Conservation (phyloP, 2,113 vertebrate species). For the Coptodon rendalli region DNA sequence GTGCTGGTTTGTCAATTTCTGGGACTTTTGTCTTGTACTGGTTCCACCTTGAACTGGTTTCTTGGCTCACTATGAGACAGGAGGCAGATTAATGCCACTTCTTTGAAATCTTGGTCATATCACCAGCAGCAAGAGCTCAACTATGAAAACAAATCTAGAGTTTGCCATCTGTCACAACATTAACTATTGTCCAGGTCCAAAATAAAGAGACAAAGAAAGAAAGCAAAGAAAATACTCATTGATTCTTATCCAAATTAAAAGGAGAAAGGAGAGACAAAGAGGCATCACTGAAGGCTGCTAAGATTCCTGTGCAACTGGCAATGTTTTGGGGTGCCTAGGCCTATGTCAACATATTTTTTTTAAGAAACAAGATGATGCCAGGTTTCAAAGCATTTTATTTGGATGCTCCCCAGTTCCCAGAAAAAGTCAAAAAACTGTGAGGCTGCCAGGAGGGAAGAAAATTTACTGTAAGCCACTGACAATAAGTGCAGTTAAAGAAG, state of each 20-base stretch:
- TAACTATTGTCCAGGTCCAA: slow-evolving; percentile 53
- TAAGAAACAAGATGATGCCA: background rate
- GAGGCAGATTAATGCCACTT: slow-evolving; percentile 62
- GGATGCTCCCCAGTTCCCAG: background rate
- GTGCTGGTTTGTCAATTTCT: slow-evolving; percentile 36
- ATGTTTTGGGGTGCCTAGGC: background rate
- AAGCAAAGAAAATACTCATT: background rate
- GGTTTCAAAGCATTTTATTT: background rate
- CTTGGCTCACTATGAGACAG: slow-evolving; percentile 37
- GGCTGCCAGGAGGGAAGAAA: background rate
- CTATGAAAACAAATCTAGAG: slow-evolving; percentile 60
- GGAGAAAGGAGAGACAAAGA: background rate
- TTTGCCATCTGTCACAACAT: slow-evolving; percentile 50
- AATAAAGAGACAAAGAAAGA: background rate
- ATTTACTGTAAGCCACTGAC: background rate
- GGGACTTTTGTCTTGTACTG: slow-evolving; percentile 22
- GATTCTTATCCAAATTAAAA: slow-evolving; percentile 64
- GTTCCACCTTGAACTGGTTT: slow-evolving; percentile 68
- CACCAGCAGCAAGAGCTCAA: slow-evolving; percentile 14
- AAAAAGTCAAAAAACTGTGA: background rate
- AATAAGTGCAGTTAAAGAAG: background rate
- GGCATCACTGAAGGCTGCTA: background rate
- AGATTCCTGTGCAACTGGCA: background rate
- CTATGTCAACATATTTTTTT: background rate
- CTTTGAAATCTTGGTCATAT: slow-evolving; percentile 63